These are phyloP conservation scores for Parazoanthus swiftii DNA, from an alignment of 92 coral and sea anemone genomes.

Conservation along the genomic window DNA sequence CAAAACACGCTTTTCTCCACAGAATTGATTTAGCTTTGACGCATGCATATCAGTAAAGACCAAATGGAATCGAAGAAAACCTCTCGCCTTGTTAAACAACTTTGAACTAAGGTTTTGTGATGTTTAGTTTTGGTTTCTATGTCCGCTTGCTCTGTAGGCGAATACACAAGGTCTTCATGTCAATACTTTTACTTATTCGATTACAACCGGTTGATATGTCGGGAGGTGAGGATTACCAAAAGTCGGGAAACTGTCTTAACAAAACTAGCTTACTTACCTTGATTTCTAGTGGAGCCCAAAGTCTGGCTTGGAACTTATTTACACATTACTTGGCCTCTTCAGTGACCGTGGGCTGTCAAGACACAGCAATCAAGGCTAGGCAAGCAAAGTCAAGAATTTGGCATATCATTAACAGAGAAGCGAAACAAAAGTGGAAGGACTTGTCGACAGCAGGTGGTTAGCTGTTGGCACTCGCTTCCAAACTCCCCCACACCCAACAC, in stretches of 20 bases:
- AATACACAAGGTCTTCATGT: constrained; percentile 3
- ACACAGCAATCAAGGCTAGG: constrained; percentile 39
- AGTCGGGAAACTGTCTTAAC: not conserved
- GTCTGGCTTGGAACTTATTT: constrained; percentile 12
- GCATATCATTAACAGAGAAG: constrained; percentile 41
- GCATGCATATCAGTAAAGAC: not conserved
- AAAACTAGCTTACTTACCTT: not conserved
- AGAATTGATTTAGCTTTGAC: constrained; percentile 32
- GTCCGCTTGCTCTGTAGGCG: not conserved
- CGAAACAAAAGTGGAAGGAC: constrained; percentile 40
- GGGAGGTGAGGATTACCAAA: not conserved
- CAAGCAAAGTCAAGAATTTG: constrained; percentile 47
- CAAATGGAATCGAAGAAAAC: constrained; percentile 5
- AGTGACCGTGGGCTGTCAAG: constrained; percentile 32
- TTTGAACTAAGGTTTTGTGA: not conserved
- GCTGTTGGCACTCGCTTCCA: constrained; percentile 36
- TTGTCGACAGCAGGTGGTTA: constrained; percentile 39
- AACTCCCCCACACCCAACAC: constrained; percentile 41
- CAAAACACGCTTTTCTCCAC: constrained; percentile 39
- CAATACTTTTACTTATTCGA: constrained; percentile 26
- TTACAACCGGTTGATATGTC: not conserved
- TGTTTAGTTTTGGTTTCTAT: constrained; percentile 20
- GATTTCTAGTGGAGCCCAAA: not conserved
- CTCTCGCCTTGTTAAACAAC: not conserved
- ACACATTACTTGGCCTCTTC: constrained; percentile 35